Percentiles rank a stretch among this genome's conserved stretches.
Conservation (phyloP, 1,140 invertebrate species). For the Trypoxylus dichotomus region DNA sequence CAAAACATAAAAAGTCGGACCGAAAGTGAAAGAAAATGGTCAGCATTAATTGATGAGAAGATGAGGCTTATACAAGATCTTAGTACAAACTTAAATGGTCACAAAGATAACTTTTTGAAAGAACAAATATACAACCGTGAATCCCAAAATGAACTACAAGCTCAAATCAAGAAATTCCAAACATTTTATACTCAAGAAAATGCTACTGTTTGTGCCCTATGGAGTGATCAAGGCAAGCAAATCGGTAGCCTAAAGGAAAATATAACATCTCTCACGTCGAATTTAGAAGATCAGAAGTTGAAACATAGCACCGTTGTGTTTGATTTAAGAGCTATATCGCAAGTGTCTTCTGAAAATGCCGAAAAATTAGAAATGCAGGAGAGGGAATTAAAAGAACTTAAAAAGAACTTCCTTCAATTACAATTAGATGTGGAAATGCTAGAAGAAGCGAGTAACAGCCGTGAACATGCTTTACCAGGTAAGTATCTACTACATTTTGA, state of each 20-base stretch:
- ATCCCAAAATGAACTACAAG: conserved; percentile 60
- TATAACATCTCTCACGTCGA: conserved; percentile 49
- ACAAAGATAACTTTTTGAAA: conserved; percentile 60
- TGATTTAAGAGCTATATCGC: conserved; percentile 43
- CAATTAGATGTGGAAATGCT: conserved; percentile 45
- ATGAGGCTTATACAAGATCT: conserved; percentile 14
- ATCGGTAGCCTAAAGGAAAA: conserved; percentile 52
- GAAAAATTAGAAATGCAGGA: conserved; percentile 47
- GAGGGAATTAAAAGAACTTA: conserved; percentile 38
- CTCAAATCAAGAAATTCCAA: conserved; percentile 66
- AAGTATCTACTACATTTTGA: conserved; percentile 5
- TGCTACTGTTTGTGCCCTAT: conserved; percentile 46
- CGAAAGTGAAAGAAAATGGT: conserved; percentile 1
- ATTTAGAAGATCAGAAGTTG: conserved; percentile 45
- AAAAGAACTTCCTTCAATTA: conserved; percentile 43
- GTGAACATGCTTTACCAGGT: background rate
- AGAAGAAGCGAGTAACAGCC: conserved; percentile 28
- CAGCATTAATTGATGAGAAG: conserved; percentile 19
- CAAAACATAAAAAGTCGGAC: background rate
- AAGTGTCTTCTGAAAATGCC: conserved; percentile 45
- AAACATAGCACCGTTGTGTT: conserved; percentile 44
- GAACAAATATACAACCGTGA: conserved; percentile 58
- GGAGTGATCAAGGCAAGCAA: conserved; percentile 49
- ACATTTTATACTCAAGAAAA: conserved; percentile 54
- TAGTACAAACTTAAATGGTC: conserved; percentile 57